Percentiles rank a stretch among this genome's conserved stretches.
These are phyloP conservation scores for Hyposmocoma kahamanoa DNA, from an alignment of 1,140 invertebrate genomes.

Conservation along the genomic window DNA sequence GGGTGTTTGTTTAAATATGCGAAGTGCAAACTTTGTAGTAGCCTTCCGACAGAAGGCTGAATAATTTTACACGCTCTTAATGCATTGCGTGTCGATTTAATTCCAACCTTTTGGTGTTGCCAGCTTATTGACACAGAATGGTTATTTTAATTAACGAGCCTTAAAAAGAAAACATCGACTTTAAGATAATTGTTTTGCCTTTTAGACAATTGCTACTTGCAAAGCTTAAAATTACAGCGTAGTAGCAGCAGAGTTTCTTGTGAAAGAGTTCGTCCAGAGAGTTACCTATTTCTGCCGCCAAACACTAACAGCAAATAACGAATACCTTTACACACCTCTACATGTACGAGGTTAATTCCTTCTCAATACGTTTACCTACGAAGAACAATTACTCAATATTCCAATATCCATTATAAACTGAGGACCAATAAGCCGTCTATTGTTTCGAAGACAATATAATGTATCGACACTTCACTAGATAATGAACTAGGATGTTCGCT, in stretches of 20 bases:
- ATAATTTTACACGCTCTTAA: slow-evolving; percentile 71
- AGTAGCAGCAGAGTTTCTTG: too few relatives aligned
- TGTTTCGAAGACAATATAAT: slow-evolving; percentile 45
- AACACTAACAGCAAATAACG: too few relatives aligned
- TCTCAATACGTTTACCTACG: too few relatives aligned
- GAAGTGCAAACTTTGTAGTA: slow-evolving; percentile 64
- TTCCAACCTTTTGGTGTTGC: slow-evolving; percentile 35
- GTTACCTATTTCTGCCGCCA: too few relatives aligned
- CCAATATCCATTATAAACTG: too few relatives aligned
- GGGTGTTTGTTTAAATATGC: slow-evolving; percentile 68
- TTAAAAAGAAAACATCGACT: too few relatives aligned
- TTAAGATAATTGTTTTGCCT: too few relatives aligned
- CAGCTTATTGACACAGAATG: slow-evolving; percentile 38
- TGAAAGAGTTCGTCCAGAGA: too few relatives aligned
- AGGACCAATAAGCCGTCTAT: slow-evolving; percentile 25
- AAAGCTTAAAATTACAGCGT: too few relatives aligned
- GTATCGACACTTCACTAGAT: slow-evolving; percentile 41
- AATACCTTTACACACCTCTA: too few relatives aligned
- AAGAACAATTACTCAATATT: background rate
- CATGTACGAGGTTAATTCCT: too few relatives aligned
- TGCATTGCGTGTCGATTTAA: slow-evolving; percentile 61
- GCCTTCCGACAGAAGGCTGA: slow-evolving; percentile 61
- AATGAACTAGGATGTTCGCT: slow-evolving; percentile 54
- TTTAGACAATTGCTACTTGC: too few relatives aligned
- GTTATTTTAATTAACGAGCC: background rate